Conservation (phyloP, 2,888 invertebrate genomes). For the Trichopoda pennipes region DNA sequence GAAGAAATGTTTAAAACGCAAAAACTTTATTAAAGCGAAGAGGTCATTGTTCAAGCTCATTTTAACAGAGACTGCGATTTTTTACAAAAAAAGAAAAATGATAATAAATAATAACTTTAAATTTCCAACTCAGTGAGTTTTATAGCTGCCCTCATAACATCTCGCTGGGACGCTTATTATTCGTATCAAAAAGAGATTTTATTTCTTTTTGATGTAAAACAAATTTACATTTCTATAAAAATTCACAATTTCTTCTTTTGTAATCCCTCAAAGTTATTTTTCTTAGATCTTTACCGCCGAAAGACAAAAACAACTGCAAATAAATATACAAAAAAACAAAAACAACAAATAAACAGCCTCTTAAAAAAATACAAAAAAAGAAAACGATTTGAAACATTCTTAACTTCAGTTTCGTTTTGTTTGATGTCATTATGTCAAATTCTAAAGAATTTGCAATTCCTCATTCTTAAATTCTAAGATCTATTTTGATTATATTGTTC, state of each 20-base stretch:
- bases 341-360: conserved; percentile 32
- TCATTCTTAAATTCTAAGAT: conserved; percentile 53
- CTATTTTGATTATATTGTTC: conserved; percentile 34
- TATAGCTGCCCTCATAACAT: too few species aligned
- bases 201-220: conserved; percentile 32
- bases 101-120: too few species aligned
- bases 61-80: too few species aligned
- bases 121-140: too few species aligned
- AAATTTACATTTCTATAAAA: conserved; percentile 46
- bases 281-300: conserved; percentile 57
- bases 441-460: conserved; percentile 65
- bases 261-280: conserved; percentile 36
- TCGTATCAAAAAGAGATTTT: conserved; percentile 42
- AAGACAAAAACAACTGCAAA: conserved; percentile 52
- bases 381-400: conserved; percentile 55
- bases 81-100: too few species aligned
- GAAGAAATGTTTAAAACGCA: too few species aligned
- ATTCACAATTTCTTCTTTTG: conserved; percentile 53
- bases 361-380: conserved; percentile 12
- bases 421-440: conserved; percentile 65
- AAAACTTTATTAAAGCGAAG: too few species aligned
- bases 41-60: too few species aligned
- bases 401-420: conserved; percentile 48
- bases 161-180: conserved; percentile 25
- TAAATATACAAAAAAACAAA: conserved; percentile 14